phyloP scores from a whole-genome alignment of 2,113 vertebrate genomes.

The Dasyornis broadbenti region DNA sequence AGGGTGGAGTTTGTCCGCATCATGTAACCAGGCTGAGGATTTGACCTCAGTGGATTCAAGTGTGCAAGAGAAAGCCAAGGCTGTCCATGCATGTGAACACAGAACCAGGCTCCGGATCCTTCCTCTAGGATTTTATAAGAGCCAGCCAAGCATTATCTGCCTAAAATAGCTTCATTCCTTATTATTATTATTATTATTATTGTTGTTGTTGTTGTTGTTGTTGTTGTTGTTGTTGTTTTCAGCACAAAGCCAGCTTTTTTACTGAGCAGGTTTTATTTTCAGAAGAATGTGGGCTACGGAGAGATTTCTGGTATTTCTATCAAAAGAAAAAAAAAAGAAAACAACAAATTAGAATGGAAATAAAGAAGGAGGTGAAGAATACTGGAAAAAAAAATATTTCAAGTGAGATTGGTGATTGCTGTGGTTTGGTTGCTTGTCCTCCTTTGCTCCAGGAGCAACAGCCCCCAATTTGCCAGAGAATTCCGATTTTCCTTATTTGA shows the following conservation, averaged over 20 bases:
- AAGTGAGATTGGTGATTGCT: not conserved
- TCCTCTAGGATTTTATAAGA: not conserved
- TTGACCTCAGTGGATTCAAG: not conserved
- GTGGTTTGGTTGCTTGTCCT: not conserved
- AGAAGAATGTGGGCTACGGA: not conserved
- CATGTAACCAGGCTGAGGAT: not conserved
- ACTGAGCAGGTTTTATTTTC: not conserved
- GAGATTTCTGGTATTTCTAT: not conserved
- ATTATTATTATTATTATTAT: not conserved
- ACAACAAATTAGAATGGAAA: not conserved
- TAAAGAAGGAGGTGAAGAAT: not conserved
- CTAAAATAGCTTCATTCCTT: not conserved
- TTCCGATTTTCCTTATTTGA: not conserved
- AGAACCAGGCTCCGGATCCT: not conserved
- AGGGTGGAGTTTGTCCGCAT: not conserved
- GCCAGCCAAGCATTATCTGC: not conserved
- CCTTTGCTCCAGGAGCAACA: not conserved
- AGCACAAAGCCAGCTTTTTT: not conserved
- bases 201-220: not conserved
- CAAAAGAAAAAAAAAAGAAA: not conserved
- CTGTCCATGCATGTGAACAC: not conserved
- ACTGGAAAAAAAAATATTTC: not conserved
- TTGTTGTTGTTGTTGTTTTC: not conserved
- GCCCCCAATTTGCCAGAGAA: not conserved
- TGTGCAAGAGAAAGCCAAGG: not conserved